Conservation (phyloP, 1,140 invertebrate genomes). For the Eufriesea mexicana region DNA sequence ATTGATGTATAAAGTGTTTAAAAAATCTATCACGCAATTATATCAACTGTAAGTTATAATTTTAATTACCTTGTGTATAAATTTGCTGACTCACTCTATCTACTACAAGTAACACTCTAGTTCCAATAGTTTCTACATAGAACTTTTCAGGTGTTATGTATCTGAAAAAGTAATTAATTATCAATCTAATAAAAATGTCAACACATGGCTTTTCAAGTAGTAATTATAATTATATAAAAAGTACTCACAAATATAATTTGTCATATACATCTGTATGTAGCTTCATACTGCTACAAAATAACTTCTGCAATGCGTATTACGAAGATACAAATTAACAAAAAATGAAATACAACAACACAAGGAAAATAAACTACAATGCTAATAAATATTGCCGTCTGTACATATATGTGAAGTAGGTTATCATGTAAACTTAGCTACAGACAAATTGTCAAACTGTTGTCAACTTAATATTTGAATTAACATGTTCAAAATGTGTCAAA, state of each 20-base stretch:
- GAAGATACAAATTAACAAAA: conserved; percentile 6
- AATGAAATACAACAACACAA: conserved; percentile 18
- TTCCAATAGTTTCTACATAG: conserved; percentile 86
- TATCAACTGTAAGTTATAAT: background rate
- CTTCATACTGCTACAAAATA: conserved; percentile 71
- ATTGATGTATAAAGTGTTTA: conserved; percentile 39
- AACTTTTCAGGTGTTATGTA: conserved; percentile 89
- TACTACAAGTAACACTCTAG: conserved; percentile 86
- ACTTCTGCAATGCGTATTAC: background rate
- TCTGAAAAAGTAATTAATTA: conserved; percentile 78
- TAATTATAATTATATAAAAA: background rate
- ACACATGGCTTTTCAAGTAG: background rate
- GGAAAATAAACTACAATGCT: conserved; percentile 47
- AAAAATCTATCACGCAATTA: background rate
- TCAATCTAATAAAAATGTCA: background rate
- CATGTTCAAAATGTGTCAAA: conserved; percentile 51
- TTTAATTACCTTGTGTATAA: conserved; percentile 84
- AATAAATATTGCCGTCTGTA: conserved; percentile 27
- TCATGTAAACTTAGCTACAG: conserved; percentile 15
- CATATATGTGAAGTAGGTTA: conserved; percentile 24
- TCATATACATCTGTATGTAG: conserved; percentile 82
- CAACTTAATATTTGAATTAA: conserved; percentile 34
- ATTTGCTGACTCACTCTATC: conserved; percentile 88
- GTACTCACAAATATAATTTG: conserved; percentile 85
- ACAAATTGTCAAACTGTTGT: conserved; percentile 29